Percentiles rank a stretch among this genome's conserved stretches.
These are phyloP conservation scores for Sminthopsis crassicaudata DNA, from an alignment of 2,113 vertebrate genomes.

Conservation along the genomic window DNA sequence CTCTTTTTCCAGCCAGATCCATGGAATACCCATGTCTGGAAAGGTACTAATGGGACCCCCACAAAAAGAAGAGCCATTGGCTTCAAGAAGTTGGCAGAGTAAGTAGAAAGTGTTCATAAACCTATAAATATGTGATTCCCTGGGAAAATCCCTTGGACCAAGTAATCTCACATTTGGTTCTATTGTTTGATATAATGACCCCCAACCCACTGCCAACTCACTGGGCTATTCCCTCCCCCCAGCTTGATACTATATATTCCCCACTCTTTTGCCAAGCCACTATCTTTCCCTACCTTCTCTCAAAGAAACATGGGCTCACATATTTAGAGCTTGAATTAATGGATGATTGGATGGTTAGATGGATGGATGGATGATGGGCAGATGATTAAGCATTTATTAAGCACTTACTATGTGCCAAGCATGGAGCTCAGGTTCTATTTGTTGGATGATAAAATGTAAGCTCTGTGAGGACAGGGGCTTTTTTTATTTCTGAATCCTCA, in stretches of 20 bases:
- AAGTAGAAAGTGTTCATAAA: slow-evolving; percentile 77
- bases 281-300: not conserved
- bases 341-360: not conserved
- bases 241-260: no score
- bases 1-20: slow-evolving; percentile 89
- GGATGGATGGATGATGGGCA: not conserved
- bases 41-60: slow-evolving; percentile 95
- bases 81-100: slow-evolving; percentile 99
- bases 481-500: not conserved
- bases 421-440: not conserved
- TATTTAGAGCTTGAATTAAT: not conserved
- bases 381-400: not conserved
- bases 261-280: not conserved
- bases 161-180: not conserved
- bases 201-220: no score
- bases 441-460: not conserved
- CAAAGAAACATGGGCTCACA: not conserved
- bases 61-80: slow-evolving; percentile 98
- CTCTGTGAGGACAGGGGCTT: not conserved
- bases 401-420: not conserved
- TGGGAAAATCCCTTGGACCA: not conserved
- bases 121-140: not conserved
- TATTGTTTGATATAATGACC: fast-evolving
- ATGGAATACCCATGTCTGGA: slow-evolving; percentile 96
- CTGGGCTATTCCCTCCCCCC: not conserved